phyloP scores from a whole-genome alignment of 2,888 invertebrate species.

The Folsomia manolachei region DNA sequence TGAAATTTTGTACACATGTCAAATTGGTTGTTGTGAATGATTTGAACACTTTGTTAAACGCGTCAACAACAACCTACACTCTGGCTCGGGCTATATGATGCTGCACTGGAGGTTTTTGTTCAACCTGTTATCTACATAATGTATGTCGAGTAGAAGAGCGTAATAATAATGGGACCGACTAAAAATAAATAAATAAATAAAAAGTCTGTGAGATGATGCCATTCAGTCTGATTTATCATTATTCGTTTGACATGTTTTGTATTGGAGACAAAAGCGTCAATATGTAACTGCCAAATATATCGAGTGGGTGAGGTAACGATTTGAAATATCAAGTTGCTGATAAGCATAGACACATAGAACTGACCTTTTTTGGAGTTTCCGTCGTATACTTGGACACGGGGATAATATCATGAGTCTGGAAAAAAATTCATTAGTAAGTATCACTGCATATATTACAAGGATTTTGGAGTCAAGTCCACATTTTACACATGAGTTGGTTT shows the following conservation, averaged over 20 bases:
- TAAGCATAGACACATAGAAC: too few species aligned
- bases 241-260: background rate
- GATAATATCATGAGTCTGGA: conserved; percentile 64
- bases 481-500: too few species aligned
- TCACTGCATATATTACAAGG: background rate
- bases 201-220: background rate
- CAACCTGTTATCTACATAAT: too few species aligned
- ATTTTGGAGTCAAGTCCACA: background rate
- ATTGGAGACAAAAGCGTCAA: background rate
- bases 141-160: too few species aligned
- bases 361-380: conserved; percentile 65
- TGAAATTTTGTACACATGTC: too few species aligned
- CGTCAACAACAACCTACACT: too few species aligned
- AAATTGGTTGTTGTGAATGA: too few species aligned
- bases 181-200: background rate
- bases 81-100: too few species aligned
- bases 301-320: background rate
- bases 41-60: too few species aligned
- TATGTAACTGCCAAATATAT: background rate
- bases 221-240: background rate
- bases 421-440: background rate
- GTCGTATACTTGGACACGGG: conserved; percentile 69
- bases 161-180: background rate
- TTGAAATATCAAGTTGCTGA: background rate
- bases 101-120: too few species aligned